Conservation (phyloP, 2,888 invertebrate genomes). For the Tetheella fluctuosa region DNA sequence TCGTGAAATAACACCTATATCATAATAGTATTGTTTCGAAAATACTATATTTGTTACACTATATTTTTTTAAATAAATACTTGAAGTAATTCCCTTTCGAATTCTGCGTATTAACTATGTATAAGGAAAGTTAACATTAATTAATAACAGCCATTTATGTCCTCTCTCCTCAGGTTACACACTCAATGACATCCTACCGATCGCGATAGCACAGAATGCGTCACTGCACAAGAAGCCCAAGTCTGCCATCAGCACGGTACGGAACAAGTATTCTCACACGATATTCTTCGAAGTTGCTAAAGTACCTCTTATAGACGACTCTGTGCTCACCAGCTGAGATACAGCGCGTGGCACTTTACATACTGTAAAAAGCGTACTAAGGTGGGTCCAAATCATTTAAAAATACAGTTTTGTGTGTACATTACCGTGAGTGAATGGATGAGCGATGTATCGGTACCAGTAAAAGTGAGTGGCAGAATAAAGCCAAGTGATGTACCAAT, state of each 20-base stretch:
- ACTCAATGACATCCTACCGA: conserved; percentile 88
- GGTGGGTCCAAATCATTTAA: conserved; percentile 68
- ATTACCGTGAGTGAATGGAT: conserved; percentile 7
- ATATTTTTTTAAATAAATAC: too few species aligned
- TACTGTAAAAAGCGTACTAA: conserved; percentile 51
- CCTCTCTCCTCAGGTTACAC: conserved; percentile 86
- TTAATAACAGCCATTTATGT: too few species aligned
- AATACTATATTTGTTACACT: too few species aligned
- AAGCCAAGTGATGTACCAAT: background rate
- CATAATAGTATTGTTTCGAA: too few species aligned
- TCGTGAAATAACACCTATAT: too few species aligned
- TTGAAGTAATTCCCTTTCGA: too few species aligned
- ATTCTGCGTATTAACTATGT: too few species aligned
- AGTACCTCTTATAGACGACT: conserved; percentile 85
- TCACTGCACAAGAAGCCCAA: conserved; percentile 91
- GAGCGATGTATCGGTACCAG: background rate
- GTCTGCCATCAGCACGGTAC: conserved; percentile 92
- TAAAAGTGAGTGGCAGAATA: background rate
- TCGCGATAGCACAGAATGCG: conserved; percentile 89
- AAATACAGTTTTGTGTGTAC: conserved; percentile 19
- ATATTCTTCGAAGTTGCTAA: conserved; percentile 97
- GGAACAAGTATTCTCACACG: conserved; percentile 96
- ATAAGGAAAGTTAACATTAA: too few species aligned
- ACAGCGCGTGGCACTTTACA: conserved; percentile 56
- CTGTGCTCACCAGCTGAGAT: conserved; percentile 66